Evolutionary conservation across 2,888 invertebrate species (phyloP).

Genomic region (Venusia cambrica): DNA sequence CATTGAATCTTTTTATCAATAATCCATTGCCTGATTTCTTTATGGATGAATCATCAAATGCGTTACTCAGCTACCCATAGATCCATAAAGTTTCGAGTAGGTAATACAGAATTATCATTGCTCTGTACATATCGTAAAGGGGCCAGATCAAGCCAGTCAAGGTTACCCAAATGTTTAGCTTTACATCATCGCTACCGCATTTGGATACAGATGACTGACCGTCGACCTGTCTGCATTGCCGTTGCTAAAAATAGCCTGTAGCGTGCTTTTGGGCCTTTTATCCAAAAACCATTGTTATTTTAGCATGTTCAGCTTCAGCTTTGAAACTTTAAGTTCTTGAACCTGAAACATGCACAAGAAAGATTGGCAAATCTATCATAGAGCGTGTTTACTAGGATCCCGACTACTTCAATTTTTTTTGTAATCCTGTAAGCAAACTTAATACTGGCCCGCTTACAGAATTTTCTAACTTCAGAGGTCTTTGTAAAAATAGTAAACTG

Average conservation of each 20-base stretch:
- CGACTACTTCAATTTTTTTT: too few species aligned
- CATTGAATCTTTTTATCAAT: too few species aligned
- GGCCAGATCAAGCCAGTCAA: constrained; percentile 49
- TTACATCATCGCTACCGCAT: constrained; percentile 54
- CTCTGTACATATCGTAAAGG: constrained; percentile 40
- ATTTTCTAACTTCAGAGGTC: constrained; percentile 22
- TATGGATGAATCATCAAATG: too few species aligned
- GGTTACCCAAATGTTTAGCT: constrained; percentile 49
- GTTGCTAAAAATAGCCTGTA: constrained; percentile 11
- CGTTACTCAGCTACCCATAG: not conserved
- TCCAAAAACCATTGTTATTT: too few species aligned
- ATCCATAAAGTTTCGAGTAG: constrained; percentile 1
- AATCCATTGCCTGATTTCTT: too few species aligned
- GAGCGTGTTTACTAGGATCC: too few species aligned
- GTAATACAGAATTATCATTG: constrained; percentile 17
- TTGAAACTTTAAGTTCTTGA: too few species aligned
- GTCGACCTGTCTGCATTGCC: constrained; percentile 31
- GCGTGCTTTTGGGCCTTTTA: constrained; percentile 6
- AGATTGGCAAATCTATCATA: too few species aligned
- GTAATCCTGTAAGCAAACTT: too few species aligned
- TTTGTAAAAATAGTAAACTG: constrained; percentile 22
- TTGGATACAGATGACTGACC: constrained; percentile 46
- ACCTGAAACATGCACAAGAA: too few species aligned
- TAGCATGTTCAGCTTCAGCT: too few species aligned
- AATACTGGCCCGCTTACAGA: constrained; percentile 6